Evolutionary conservation across 1,140 invertebrate species (phyloP), one percentile per base, ranked within the genome.

Genomic region (Euglossa dilemma): DNA sequence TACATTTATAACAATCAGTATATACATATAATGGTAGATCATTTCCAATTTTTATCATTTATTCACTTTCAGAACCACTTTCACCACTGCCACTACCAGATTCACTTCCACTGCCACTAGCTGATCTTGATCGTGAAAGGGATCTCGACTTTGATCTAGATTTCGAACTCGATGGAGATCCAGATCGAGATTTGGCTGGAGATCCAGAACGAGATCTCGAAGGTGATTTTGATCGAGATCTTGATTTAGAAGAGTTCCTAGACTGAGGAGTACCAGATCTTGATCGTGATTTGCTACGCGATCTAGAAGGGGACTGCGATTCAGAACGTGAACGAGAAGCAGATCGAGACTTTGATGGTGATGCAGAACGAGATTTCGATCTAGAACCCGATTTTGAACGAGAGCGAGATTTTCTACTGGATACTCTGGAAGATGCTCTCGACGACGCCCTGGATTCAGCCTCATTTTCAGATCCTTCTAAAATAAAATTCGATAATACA

Each of bases 51-150:
- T 6, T 71, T 52, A 43, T 28, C 43, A 67, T 86, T 92, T 81
- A 94, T 79, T 94, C 93, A 74, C 93, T 94, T 14, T 94, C 93
- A 0, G 93, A 94, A 7, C 89, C 93, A 66, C 92, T 92, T 76
- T 91, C 93, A 73, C 92, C 92, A 61, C 91, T 92, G 0, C 84
- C 90, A 52, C 91, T 93, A 2, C 71, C 92, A 63, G 90, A 93
- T 1, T 83, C 93, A 57, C 91, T 93, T 9, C 90, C 91, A 64
- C 92, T 93, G 36, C 87, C 92, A 73, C 91, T 93, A 36, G 90
- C 85, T 36, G 92, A 93, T 80, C 84, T 80, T 16, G 87, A 88
- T 56, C 87, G 85, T 11, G 91, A 93, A 16, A 84, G 86, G n/a
- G 92, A 90, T 52, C 90, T 90, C 12, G 92, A 93, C 54, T 85